Conservation (phyloP, 2,888 invertebrate species). For the Epinotia bilunana region DNA sequence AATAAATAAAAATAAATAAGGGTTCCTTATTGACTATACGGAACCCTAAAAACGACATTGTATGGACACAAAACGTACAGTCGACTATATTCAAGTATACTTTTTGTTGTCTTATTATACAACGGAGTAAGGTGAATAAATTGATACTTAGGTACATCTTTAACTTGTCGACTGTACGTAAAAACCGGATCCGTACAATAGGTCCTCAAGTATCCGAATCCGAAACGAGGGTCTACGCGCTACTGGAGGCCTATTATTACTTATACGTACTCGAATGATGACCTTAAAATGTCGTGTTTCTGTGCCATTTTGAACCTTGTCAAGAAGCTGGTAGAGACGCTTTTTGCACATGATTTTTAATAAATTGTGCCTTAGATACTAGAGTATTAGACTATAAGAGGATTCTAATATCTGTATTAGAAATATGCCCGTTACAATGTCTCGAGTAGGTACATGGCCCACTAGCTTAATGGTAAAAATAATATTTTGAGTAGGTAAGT, state of each 20-base stretch:
- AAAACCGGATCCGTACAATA: conserved; percentile 7
- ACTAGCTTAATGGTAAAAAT: background rate
- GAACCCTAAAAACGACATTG: conserved; percentile 9
- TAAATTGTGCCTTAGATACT: background rate
- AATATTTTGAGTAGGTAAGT: background rate
- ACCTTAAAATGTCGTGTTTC: background rate
- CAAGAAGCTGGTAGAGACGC: background rate
- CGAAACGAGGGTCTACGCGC: conserved; percentile 12
- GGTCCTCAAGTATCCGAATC: conserved; percentile 15
- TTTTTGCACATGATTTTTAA: background rate
- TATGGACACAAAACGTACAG: conserved; percentile 12
- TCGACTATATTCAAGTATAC: too few species aligned
- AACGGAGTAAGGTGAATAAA: too few species aligned
- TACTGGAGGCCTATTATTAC: conserved; percentile 12
- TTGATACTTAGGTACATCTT: too few species aligned
- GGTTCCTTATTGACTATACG: background rate
- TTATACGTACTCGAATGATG: conserved; percentile 4
- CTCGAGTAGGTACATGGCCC: background rate
- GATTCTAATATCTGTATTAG: background rate
- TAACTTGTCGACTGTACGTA: too few species aligned
- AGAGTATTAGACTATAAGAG: background rate
- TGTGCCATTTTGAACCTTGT: background rate
- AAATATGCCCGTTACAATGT: conserved; percentile 1
- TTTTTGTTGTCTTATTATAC: too few species aligned
- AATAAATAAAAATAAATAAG: too few species aligned